These are phyloP conservation scores for Amblyopsis rosae DNA, from an alignment of 2,113 vertebrate genomes.

Conservation along the genomic window DNA sequence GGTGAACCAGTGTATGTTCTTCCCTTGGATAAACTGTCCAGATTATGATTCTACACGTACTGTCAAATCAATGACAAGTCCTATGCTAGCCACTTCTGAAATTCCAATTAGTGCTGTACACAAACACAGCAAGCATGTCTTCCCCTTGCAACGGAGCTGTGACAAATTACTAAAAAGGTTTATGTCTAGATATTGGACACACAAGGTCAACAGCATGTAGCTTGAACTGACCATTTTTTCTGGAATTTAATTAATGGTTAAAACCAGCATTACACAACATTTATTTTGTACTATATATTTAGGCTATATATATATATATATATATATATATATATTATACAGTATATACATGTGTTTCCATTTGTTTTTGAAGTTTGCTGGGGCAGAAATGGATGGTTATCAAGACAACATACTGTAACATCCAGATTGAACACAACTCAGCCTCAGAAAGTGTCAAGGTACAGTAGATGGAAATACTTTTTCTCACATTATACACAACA, in stretches of 20 bases:
- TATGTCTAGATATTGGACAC: background rate
- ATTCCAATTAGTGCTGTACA: slow-evolving; percentile 29
- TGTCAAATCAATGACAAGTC: slow-evolving; percentile 34
- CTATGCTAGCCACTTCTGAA: slow-evolving; percentile 24
- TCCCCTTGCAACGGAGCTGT: background rate
- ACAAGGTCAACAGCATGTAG: slow-evolving; percentile 12
- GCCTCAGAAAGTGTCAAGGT: background rate
- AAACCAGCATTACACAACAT: too few relatives aligned
- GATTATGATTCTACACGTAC: slow-evolving; percentile 36
- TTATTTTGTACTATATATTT: too few relatives aligned
- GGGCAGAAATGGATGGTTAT: too few relatives aligned
- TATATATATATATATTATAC: too few relatives aligned
- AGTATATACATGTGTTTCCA: too few relatives aligned
- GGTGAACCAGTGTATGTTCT: slow-evolving; percentile 10
- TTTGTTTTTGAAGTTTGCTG: too few relatives aligned
- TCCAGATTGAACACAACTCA: background rate
- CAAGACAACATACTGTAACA: too few relatives aligned
- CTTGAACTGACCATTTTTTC: background rate
- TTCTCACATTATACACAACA: background rate
- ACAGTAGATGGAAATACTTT: background rate
- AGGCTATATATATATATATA: too few relatives aligned
- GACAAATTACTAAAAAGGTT: slow-evolving; percentile 12
- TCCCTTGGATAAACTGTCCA: slow-evolving; percentile 18
- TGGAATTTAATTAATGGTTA: too few relatives aligned
- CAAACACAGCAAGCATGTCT: background rate